Evolutionary conservation across 2,888 invertebrate species (phyloP).

Genomic region (Melieria crassipennis): DNA sequence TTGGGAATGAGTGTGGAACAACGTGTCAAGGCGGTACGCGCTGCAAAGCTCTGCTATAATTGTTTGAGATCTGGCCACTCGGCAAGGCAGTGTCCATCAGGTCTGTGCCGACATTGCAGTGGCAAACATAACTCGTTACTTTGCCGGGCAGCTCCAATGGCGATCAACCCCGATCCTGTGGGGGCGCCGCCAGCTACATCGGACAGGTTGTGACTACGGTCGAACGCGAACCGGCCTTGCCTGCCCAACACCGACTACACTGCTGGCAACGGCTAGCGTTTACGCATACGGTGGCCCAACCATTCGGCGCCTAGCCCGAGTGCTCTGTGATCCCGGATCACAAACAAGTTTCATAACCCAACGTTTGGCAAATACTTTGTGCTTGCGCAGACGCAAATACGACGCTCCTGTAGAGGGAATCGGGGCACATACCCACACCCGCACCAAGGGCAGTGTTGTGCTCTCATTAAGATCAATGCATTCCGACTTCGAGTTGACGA

Average conservation of each 20-base stretch:
- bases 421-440: constrained; percentile 12
- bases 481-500: too few relatives aligned
- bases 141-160: background rate
- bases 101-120: constrained; percentile 19
- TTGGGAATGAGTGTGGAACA: constrained; percentile 16
- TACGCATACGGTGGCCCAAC: constrained; percentile 15
- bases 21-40: constrained; percentile 7
- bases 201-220: too few relatives aligned
- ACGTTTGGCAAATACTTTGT: constrained; percentile 23
- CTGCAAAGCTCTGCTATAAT: too few relatives aligned
- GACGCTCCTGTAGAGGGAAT: constrained; percentile 33
- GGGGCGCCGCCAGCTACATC: too few relatives aligned
- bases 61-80: constrained; percentile 29
- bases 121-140: constrained; percentile 20
- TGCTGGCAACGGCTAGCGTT: constrained; percentile 32
- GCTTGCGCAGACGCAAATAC: constrained; percentile 23
- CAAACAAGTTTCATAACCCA: constrained; percentile 35
- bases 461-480: constrained; percentile 13
- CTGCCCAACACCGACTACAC: constrained; percentile 10
- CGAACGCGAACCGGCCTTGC: too few relatives aligned
- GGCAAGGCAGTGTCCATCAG: constrained; percentile 21
- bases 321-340: constrained; percentile 39
- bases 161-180: too few relatives aligned
- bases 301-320: constrained; percentile 20
- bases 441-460: constrained; percentile 24